Evolutionary conservation across 2,797 vertebrate genomes (phyloP).

Genomic region (Diplodus puntazzo): DNA sequence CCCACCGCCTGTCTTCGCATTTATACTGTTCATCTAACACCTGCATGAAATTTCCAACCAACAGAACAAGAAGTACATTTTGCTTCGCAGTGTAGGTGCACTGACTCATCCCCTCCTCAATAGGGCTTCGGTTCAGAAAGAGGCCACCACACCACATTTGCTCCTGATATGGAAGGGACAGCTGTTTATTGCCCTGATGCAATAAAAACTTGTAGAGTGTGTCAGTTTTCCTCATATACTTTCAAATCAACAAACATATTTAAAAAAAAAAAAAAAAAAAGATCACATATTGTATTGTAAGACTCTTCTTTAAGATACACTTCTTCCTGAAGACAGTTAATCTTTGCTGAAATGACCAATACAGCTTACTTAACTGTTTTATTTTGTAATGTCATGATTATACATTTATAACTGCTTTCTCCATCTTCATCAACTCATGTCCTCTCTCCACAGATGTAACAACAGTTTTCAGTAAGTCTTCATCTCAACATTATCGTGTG

Average conservation of each 20-base stretch:
- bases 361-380: too few relatives aligned
- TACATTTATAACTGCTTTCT: too few relatives aligned
- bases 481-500: neutral
- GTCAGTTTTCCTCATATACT: neutral
- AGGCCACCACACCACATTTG: slow-evolving; percentile 21
- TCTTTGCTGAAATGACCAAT: neutral
- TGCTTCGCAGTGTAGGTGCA: neutral
- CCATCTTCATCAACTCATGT: neutral
- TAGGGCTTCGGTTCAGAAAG: neutral
- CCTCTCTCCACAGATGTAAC: neutral
- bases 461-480: neutral
- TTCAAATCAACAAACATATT: neutral
- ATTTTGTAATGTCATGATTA: too few relatives aligned
- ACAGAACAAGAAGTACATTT: slow-evolving; percentile 9
- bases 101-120: neutral
- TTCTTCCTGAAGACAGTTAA: neutral
- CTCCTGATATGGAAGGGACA: neutral
- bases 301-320: neutral
- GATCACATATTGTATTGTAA: neutral
- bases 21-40: slow-evolving; percentile 5
- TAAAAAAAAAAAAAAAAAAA: neutral
- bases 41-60: slow-evolving; percentile 40
- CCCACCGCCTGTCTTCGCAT: neutral
- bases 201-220: neutral
- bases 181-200: neutral